These are phyloP conservation scores for Crocodylus rhombifer DNA, from an alignment of 2,797 vertebrate genomes.

Conservation along the genomic window DNA sequence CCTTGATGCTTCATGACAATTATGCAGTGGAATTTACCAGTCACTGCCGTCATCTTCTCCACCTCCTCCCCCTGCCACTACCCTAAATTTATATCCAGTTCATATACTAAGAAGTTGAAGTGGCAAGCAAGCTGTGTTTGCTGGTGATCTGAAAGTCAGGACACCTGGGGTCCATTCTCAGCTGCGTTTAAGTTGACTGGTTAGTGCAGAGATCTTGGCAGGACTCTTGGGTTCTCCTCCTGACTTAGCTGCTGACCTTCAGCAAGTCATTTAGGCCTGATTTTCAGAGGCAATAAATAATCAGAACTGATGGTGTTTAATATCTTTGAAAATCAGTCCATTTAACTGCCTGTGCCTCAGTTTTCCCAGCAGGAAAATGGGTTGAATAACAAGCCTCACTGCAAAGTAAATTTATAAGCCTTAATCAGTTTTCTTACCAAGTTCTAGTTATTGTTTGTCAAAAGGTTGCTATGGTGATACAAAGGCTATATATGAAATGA, in stretches of 20 bases:
- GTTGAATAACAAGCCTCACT: neutral
- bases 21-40: slow-evolving; percentile 53
- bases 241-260: neutral
- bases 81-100: neutral
- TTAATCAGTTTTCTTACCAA: neutral
- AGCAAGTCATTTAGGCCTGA: neutral
- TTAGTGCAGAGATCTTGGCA: neutral
- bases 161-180: neutral
- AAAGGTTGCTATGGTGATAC: neutral
- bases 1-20: slow-evolving; percentile 17
- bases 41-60: neutral
- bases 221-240: neutral
- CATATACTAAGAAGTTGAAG: neutral
- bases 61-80: neutral
- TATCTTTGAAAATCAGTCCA: neutral
- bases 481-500: neutral
- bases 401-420: rapidly evolving
- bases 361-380: neutral
- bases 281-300: neutral
- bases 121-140: neutral
- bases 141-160: neutral
- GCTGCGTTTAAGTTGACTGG: neutral
- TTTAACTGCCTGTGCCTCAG: rapidly evolving
- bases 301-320: too few relatives aligned
- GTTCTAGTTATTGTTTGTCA: neutral